Percentiles rank a stretch among this genome's conserved stretches.
phyloP scores from a whole-genome alignment of 37 sponge, comb jelly and placozoan species.

The Ianthella basta region DNA sequence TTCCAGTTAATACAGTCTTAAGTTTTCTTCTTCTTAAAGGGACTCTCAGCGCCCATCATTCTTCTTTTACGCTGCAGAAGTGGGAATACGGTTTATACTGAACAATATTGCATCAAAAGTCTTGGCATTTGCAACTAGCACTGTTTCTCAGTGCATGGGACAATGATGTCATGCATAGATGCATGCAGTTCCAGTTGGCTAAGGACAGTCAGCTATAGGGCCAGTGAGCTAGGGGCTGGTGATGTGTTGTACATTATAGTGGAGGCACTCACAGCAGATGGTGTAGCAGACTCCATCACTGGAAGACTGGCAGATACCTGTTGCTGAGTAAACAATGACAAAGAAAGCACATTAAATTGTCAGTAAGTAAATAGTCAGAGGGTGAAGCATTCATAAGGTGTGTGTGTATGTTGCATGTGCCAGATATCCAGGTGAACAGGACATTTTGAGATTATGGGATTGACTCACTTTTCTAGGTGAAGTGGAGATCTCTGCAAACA shows the following conservation, averaged over 20 bases:
- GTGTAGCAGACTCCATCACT: neutral
- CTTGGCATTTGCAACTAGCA: too few species aligned
- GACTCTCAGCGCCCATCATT: neutral
- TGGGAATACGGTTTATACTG: neutral
- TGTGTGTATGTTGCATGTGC: neutral
- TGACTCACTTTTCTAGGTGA: constrained; percentile 11
- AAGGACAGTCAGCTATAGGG: too few species aligned
- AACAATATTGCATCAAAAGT: neutral
- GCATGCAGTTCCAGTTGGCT: too few species aligned
- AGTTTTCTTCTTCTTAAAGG: constrained; percentile 19
- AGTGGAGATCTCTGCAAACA: constrained; percentile 21
- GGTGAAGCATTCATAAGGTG: neutral
- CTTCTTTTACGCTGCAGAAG: constrained; percentile 30
- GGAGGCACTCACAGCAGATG: constrained; percentile 9
- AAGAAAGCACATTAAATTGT: neutral
- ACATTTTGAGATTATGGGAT: too few species aligned
- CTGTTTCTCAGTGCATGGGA: too few species aligned
- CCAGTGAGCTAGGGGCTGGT: too few species aligned
- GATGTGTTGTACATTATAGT: neutral
- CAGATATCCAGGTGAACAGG: too few species aligned
- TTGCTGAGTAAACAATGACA: neutral
- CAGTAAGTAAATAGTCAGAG: neutral
- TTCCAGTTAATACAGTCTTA: neutral
- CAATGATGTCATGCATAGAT: too few species aligned
- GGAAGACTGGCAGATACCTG: constrained; percentile 15